Base-by-base conservation (phyloP, 2,888 invertebrate species). In the Xylota segnis region DNA sequence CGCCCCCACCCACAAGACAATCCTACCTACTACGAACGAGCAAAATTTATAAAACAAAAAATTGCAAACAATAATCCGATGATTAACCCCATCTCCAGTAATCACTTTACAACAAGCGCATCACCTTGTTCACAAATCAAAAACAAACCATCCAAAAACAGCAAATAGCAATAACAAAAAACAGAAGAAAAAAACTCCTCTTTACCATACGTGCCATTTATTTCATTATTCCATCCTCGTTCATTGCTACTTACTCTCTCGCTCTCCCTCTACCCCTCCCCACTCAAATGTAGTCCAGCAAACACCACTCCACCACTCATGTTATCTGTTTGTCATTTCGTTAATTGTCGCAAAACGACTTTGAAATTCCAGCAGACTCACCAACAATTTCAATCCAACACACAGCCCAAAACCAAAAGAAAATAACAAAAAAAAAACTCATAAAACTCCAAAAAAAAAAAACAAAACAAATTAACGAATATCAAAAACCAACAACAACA, bases 311-410 rank as follows among this genome's bases (percentile, higher is more conserved):
- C 58, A 54, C 58, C 58, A 54, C 61, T 56, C 61, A 56, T 78
- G 78, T 71, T 71, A 72, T 79, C 65, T 72, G 79, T 79, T 65
- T 79, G 79, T 72, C 72, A 66, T 79, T 79, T 79, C 72, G 52
- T 79, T 79, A 79, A 79, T 79, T 79, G 79, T 79, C 72, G 79
- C 79, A 79, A 79, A 79, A 79, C 65, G 79, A 72, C 79, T 71
- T 79, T 79, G 79, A 79, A 72, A 79, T 79, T 79, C 79, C 79
- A 79, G 52, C 72, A 58, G 66, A 78, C 63, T 71, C 70, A 37
- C 61, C 70, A 78, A 63, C 74, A 56, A 47, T 65, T 75, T 54
- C 59, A 68, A 76, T 68, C 70, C 61, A 10, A 65, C 68, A 27
- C 68, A 27, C 43, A 56, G 16, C 12, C n/a, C 16, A 29, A 27